phyloP scores from a whole-genome alignment of 2,797 vertebrate species.

The Acanthurus lineatus region DNA sequence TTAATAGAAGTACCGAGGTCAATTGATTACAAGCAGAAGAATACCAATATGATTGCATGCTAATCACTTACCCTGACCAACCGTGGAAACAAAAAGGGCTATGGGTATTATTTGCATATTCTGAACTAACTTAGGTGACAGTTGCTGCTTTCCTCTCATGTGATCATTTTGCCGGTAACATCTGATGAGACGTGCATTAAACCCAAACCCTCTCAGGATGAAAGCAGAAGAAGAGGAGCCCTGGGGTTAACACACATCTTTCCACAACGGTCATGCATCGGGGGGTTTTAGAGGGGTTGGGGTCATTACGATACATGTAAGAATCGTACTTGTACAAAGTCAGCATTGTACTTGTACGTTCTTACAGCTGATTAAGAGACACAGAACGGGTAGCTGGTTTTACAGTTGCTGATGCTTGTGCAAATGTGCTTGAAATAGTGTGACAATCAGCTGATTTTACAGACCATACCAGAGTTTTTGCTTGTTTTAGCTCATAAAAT shows the following conservation, averaged over 20 bases:
- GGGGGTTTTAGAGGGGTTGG: slow-evolving; percentile 1
- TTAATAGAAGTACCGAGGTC: slow-evolving; percentile 47
- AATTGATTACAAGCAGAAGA: slow-evolving; percentile 50
- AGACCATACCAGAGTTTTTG: slow-evolving; percentile 39
- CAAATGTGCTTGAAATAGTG: slow-evolving; percentile 22
- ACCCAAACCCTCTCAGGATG: slow-evolving; percentile 66
- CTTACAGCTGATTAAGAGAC: slow-evolving; percentile 48
- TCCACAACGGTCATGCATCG: slow-evolving; percentile 56
- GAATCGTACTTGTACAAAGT: slow-evolving; percentile 43
- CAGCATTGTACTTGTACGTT: slow-evolving; percentile 36
- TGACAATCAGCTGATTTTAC: slow-evolving; percentile 22
- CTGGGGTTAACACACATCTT: slow-evolving; percentile 70
- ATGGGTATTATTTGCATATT: slow-evolving; percentile 93
- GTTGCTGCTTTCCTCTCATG: slow-evolving; percentile 90
- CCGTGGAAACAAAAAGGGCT: slow-evolving; percentile 80
- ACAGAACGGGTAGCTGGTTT: slow-evolving; percentile 34
- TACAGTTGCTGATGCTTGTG: slow-evolving; percentile 41
- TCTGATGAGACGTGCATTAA: slow-evolving; percentile 79
- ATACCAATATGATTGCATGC: slow-evolving; percentile 78
- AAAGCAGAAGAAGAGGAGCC: slow-evolving; percentile 57
- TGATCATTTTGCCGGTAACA: slow-evolving; percentile 96
- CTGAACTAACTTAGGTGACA: slow-evolving; percentile 99
- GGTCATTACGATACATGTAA: slow-evolving; percentile 39
- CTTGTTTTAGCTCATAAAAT: slow-evolving; percentile 24
- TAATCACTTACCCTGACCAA: slow-evolving; percentile 88